These are phyloP conservation scores for Rutilus rutilus DNA, from an alignment of 2,113 vertebrate species.

Conservation along the genomic window DNA sequence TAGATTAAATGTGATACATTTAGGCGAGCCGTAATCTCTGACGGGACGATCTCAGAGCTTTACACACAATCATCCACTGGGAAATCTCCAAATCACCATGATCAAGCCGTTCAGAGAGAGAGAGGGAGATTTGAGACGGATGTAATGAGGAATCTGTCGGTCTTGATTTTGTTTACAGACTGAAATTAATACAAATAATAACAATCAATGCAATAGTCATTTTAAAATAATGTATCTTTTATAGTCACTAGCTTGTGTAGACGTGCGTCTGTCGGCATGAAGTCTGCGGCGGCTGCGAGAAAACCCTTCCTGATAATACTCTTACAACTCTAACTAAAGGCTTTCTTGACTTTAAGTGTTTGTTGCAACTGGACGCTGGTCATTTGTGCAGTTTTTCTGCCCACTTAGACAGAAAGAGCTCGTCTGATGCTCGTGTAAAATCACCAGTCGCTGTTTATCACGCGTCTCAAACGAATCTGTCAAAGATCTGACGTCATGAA, in stretches of 20 bases:
- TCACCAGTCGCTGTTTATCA: background rate
- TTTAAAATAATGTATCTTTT: background rate
- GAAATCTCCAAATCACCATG: background rate
- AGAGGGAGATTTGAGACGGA: background rate
- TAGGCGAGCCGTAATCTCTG: constrained; percentile 11
- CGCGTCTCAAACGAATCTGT: background rate
- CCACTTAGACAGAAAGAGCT: background rate
- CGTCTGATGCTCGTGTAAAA: background rate
- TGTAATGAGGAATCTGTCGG: background rate
- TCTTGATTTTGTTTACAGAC: background rate
- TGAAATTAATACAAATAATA: background rate
- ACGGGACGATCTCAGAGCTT: background rate
- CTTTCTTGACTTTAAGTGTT: background rate
- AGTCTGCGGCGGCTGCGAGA: background rate
- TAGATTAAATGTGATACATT: background rate
- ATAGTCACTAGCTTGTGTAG: background rate
- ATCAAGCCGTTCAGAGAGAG: constrained; percentile 7
- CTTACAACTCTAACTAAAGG: background rate
- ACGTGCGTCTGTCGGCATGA: background rate
- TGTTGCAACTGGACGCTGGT: background rate
- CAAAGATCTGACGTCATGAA: background rate
- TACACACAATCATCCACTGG: constrained; percentile 16
- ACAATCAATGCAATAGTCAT: background rate
- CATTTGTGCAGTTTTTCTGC: background rate
- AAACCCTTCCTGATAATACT: background rate